These are phyloP conservation scores for Lumbricus terrestris DNA, from an alignment of 2,888 invertebrate genomes.

Conservation along the genomic window DNA sequence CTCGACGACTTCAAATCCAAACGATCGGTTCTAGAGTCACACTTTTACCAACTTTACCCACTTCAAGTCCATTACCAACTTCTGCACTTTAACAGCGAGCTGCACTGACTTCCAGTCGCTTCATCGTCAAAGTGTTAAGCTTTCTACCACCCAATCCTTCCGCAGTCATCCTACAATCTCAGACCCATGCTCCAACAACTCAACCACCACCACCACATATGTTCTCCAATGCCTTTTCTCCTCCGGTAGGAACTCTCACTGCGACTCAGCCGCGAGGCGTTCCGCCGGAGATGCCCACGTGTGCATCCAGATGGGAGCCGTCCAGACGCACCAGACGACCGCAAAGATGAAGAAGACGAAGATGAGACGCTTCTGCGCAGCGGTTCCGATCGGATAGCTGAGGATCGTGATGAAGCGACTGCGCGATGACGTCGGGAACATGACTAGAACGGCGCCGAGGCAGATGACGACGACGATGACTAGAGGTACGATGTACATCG, in stretches of 20 bases:
- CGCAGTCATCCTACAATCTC: background rate
- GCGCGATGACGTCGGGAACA: conserved; percentile 6
- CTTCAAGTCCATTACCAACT: background rate
- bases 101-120: too few species aligned
- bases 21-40: too few species aligned
- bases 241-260: background rate
- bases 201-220: background rate
- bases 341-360: conserved; percentile 36
- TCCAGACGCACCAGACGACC: conserved; percentile 39
- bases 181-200: background rate
- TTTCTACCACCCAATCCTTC: background rate
- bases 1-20: background rate
- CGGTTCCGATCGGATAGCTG: background rate
- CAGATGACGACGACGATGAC: background rate
- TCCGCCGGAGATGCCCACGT: conserved; percentile 29
- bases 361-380: conserved; percentile 28
- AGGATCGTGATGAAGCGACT: conserved; percentile 21
- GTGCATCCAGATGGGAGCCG: conserved; percentile 40
- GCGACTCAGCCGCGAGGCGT: background rate
- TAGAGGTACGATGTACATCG: conserved; percentile 38
- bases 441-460: background rate
- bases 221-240: background rate
- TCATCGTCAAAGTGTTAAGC: background rate
- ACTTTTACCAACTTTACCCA: too few species aligned
- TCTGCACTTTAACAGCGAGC: too few species aligned